Conservation (phyloP, 2,888 invertebrate genomes). For the Monoplex corrugatus region DNA sequence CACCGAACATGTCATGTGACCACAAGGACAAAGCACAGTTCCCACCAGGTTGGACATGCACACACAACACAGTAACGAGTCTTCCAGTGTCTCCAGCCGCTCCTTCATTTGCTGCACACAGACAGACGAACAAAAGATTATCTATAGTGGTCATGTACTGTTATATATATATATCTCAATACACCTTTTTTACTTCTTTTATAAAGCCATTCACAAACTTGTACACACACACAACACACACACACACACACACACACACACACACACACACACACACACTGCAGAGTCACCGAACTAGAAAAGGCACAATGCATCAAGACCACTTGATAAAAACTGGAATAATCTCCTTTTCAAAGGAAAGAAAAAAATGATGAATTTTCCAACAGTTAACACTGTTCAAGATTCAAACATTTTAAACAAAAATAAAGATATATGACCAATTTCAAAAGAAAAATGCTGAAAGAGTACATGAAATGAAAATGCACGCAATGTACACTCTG, state of each 20-base stretch:
- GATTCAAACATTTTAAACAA: too few species aligned
- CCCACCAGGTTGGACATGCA: conserved; percentile 93
- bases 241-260: conserved; percentile 48
- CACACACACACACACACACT: not conserved
- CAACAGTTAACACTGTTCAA: too few species aligned
- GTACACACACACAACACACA: not conserved
- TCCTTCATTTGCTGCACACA: conserved; percentile 69
- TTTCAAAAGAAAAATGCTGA: too few species aligned
- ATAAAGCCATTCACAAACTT: not conserved
- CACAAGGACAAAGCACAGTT: conserved; percentile 92
- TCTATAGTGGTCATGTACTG: not conserved
- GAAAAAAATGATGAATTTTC: too few species aligned
- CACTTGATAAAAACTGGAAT: too few species aligned
- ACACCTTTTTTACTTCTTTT: not conserved
- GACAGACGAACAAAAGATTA: not conserved
- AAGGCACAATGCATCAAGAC: too few species aligned
- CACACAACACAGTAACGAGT: conserved; percentile 88
- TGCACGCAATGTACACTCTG: too few species aligned
- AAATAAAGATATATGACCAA: too few species aligned
- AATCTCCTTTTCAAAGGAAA: too few species aligned
- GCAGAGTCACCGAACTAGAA: too few species aligned
- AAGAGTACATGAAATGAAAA: too few species aligned
- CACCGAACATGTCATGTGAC: conserved; percentile 92
- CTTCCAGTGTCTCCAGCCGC: conserved; percentile 67
- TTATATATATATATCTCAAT: not conserved